Evolutionary conservation across 2,888 invertebrate species (phyloP).

Genomic region (Torymus tubicola): DNA sequence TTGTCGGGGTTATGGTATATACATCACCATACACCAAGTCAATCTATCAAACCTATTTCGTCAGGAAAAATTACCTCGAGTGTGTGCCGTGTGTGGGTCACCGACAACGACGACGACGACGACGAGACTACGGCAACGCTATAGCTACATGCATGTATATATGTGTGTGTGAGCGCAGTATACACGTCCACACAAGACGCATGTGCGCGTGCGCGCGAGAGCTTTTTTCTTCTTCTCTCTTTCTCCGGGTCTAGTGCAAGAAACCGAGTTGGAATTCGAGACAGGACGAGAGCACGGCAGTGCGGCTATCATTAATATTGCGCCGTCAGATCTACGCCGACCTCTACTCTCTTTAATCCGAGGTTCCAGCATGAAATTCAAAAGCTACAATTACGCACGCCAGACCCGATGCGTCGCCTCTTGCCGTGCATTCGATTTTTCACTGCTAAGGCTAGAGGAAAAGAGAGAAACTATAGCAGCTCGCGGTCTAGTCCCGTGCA

Average conservation of each 20-base stretch:
- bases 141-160: slow-evolving; percentile 2
- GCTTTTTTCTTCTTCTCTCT: slow-evolving; percentile 40
- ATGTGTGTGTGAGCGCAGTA: background rate
- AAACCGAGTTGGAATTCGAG: slow-evolving; percentile 60
- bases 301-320: slow-evolving; percentile 72
- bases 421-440: slow-evolving; percentile 50
- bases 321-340: slow-evolving; percentile 73
- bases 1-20: slow-evolving; percentile 5
- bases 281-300: slow-evolving; percentile 52
- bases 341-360: slow-evolving; percentile 68
- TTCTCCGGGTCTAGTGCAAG: slow-evolving; percentile 53
- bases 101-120: slow-evolving; percentile 35
- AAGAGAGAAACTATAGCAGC: no score
- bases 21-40: slow-evolving; percentile 43
- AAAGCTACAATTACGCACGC: slow-evolving; percentile 61
- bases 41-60: slow-evolving; percentile 55
- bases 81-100: background rate
- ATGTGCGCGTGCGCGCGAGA: slow-evolving; percentile 4
- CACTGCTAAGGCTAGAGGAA: background rate
- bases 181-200: background rate
- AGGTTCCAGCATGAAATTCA: slow-evolving; percentile 64
- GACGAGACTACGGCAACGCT: slow-evolving; percentile 12
- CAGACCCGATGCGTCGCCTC: slow-evolving; percentile 34
- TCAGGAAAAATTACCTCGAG: slow-evolving; percentile 54
- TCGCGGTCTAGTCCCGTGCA: no score